These are phyloP conservation scores for Neocrepidodera transversa DNA, from an alignment of 2,888 invertebrate genomes.

Conservation along the genomic window DNA sequence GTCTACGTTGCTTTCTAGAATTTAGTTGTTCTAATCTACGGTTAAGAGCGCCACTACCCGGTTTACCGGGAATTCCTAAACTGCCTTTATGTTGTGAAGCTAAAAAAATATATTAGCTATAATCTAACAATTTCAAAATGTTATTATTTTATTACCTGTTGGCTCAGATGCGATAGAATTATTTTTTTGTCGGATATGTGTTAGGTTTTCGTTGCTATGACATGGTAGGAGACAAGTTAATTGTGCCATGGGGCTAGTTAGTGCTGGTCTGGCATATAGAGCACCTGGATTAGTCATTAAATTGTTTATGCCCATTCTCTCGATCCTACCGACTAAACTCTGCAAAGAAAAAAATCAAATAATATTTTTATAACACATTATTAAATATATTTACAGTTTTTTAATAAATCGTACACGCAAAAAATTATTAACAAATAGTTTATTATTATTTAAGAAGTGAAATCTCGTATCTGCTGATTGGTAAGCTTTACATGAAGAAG, in stretches of 20 bases:
- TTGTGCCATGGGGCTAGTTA: constrained; percentile 82
- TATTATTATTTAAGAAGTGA: too few relatives aligned
- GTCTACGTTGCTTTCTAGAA: constrained; percentile 63
- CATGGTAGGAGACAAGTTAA: constrained; percentile 69
- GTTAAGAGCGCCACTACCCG: constrained; percentile 66
- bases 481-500: too few relatives aligned
- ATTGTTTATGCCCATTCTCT: constrained; percentile 72
- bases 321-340: constrained; percentile 69
- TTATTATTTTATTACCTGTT: constrained; percentile 31
- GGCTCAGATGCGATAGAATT: constrained; percentile 26
- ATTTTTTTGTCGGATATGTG: constrained; percentile 43
- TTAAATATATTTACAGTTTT: too few relatives aligned
- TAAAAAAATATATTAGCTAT: constrained; percentile 24
- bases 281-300: constrained; percentile 70
- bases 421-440: too few relatives aligned
- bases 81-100: constrained; percentile 52
- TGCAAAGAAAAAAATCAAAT: constrained; percentile 36
- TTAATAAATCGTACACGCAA: too few relatives aligned
- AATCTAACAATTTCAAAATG: too few relatives aligned
- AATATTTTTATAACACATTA: too few relatives aligned
- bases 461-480: too few relatives aligned
- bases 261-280: constrained; percentile 66
- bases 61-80: constrained; percentile 68
- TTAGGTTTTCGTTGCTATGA: constrained; percentile 48
- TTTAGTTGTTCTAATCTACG: constrained; percentile 61